Base-by-base conservation (phyloP, 2,113 vertebrate species). In the Zosterops borbonicus region DNA sequence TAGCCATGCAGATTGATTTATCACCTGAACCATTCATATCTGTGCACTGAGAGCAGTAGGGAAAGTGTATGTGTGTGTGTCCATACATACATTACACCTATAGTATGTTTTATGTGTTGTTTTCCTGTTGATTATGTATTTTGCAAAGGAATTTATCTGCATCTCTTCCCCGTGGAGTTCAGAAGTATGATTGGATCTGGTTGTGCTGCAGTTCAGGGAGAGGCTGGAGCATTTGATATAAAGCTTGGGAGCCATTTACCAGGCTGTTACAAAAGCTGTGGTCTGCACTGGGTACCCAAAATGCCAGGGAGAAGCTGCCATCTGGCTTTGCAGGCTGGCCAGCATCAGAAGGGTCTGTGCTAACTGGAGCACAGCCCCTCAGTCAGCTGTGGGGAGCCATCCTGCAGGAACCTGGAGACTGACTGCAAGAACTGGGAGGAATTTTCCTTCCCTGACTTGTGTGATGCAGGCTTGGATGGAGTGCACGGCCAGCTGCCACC, bases 241-340 rank as follows among this genome's bases (percentile, higher is more conserved):
- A 86, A 88, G 63, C 79, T 94, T 63, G 60, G 65, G 92, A 93
- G 79, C 37, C 49, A 63, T 94, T 95, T 75, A 75, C 33, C n/a
- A 94, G 49, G 60, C 90, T 37, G 19, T 94, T 77, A 29, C 75
- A 63, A 70, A 80, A 79, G 5, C 78, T 41, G 39, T 50, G 79
- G 47, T 33, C 59, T 93, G 52, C 64, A 37, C 79, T 1, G 25
- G 71, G 60, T 90, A 81, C 85, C 79, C 85, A 44, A 74, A 86
- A 77, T 90, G 76, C 93, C 64, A 78, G 64, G 90, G 41, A 94
- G 88, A 52, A 92, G 86, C 77, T 89, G 88, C 88, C 90, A 92
- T 93, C 90, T 96, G 94, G 71, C 92, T 93, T 53, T 81, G 60
- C 68, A 93, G 90, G 56, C 76, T 93, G 92, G 85, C 85, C 76